Evolutionary conservation across 30 jellyfish, hydroid and myxozoan species (phyloP), one percentile per base, ranked within the genome.

Genomic region (Cassiopea andromeda): DNA sequence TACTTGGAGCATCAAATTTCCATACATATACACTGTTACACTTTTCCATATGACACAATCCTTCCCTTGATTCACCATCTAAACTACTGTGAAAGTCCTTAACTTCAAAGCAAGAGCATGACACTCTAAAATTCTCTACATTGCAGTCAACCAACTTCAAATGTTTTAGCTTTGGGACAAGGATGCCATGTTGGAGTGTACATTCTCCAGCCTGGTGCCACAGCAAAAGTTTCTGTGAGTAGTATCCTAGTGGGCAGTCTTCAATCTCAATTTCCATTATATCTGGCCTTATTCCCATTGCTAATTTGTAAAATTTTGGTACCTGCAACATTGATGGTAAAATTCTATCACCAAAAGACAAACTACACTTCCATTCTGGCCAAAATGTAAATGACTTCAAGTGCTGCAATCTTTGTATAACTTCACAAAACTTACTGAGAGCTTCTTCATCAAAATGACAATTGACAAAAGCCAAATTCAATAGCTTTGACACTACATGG

Each of bases 141-240:
- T 77, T 77, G 49, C 86, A 77, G n/a, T 77, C 86, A 77, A 48
- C 70, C 75, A 77, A 2, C 59, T 77, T 77, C 75, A 77, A 60
- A 2, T 19, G 1, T 19, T 60, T 77, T 7, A 75, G 86, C 48
- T 77, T 77, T 12, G 86, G 86, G 49, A 77, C 86, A 46, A 18
- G 1, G 38, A 48, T 13, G 27, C 59, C 70, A 60, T 77, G 47
- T 49, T 49, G 73, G 6, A 47, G 16, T 6, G 49, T 77, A 48
- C 86, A 77, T 48, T 77, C 75, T 77, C 59, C 86, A 7, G 7
- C 9, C 59, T 1, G 46, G 50, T 77, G 86, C 86, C 86, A 77
- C 13, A 77, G 73, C 70, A 77, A 77, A n/a, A 77, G 50, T 43
- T 49, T 77, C 38, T 77, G 70, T 4, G 86, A 47, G 48, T 77